These are phyloP conservation scores for Trematomus loennbergii DNA, from an alignment of 2,113 vertebrate genomes.

Conservation along the genomic window DNA sequence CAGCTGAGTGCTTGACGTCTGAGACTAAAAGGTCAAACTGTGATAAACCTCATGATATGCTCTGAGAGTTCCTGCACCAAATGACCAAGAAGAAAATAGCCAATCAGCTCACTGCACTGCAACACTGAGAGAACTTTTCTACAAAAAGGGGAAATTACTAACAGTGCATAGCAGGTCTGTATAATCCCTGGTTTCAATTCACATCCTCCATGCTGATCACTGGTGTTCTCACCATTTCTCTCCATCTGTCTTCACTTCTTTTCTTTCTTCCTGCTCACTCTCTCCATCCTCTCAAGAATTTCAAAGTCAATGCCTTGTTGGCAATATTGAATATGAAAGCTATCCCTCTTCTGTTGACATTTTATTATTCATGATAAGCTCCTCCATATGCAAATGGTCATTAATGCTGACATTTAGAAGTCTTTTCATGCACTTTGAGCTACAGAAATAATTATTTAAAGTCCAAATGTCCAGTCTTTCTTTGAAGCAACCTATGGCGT, in stretches of 20 bases:
- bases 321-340: conserved; percentile 30
- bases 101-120: conserved; percentile 29
- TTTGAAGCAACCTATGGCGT: neutral
- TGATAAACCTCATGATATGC: conserved; percentile 41
- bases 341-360: conserved; percentile 67
- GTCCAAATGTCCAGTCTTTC: conserved; percentile 13
- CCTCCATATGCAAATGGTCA: conserved; percentile 64
- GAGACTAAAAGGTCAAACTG: conserved; percentile 39
- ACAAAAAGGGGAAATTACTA: conserved; percentile 22
- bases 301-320: conserved; percentile 47
- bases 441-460: conserved; percentile 53
- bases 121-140: conserved; percentile 28
- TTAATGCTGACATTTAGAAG: conserved; percentile 74
- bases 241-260: conserved; percentile 12
- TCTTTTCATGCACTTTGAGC: conserved; percentile 33
- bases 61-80: conserved; percentile 38
- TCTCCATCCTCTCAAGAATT: conserved; percentile 25
- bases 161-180: conserved; percentile 28
- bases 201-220: conserved; percentile 27
- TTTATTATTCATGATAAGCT: conserved; percentile 67
- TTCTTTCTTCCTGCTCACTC: neutral
- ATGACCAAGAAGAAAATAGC: conserved; percentile 43
- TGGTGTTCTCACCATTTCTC: conserved; percentile 1
- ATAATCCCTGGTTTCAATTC: conserved; percentile 24
- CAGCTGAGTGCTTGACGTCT: conserved; percentile 13